These are phyloP conservation scores for Hirtodrosophila cameraria DNA, from an alignment of 2,888 invertebrate species.

Conservation along the genomic window DNA sequence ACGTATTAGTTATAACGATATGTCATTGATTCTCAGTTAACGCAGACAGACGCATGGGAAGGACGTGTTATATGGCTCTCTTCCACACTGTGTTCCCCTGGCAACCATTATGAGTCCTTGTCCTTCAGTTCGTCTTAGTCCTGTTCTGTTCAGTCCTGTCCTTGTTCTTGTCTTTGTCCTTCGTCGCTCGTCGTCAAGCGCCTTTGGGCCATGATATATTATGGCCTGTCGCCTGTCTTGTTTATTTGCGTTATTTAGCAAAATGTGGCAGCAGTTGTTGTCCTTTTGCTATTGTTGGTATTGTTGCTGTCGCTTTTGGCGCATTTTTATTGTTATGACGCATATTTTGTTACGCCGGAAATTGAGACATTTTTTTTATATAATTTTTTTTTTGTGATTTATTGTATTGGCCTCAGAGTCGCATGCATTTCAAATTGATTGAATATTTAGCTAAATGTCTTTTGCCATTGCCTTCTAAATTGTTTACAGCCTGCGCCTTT, in stretches of 20 bases:
- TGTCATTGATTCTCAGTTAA: slow-evolving; percentile 78
- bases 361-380: slow-evolving; percentile 63
- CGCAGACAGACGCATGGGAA: slow-evolving; percentile 36
- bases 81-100: slow-evolving; percentile 49
- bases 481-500: slow-evolving; percentile 59
- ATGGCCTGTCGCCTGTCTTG: slow-evolving; percentile 77
- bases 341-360: slow-evolving; percentile 68
- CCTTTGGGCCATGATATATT: slow-evolving; percentile 77
- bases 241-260: slow-evolving; percentile 73
- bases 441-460: slow-evolving; percentile 75
- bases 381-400: slow-evolving; percentile 58
- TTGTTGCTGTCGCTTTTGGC: slow-evolving; percentile 17
- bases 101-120: slow-evolving; percentile 59
- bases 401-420: slow-evolving; percentile 57
- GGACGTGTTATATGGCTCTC: too few species aligned
- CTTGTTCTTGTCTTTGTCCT: slow-evolving; percentile 15
- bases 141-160: not conserved
- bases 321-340: slow-evolving; percentile 77
- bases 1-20: slow-evolving; percentile 73
- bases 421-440: slow-evolving; percentile 73
- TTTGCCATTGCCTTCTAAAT: slow-evolving; percentile 63
- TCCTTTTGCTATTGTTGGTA: not conserved
- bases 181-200: slow-evolving; percentile 60
- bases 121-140: slow-evolving; percentile 10
- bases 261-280: slow-evolving; percentile 50